phyloP scores from a whole-genome alignment of 2,113 vertebrate species.

The Xerus inauris region DNA sequence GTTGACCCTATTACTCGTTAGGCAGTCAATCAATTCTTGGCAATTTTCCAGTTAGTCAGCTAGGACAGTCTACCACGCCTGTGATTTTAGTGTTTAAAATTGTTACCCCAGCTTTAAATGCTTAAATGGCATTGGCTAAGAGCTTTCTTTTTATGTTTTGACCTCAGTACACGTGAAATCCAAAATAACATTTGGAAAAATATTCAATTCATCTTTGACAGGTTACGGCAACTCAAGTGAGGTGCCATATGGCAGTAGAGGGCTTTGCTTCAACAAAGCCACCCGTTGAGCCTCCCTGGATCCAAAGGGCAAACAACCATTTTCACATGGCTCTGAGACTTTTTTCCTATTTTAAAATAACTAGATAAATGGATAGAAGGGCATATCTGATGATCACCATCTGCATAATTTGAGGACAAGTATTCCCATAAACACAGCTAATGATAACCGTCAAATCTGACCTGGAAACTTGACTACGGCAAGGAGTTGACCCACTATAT shows the following conservation, averaged over 20 bases:
- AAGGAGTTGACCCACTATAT: not conserved
- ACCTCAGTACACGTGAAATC: not conserved
- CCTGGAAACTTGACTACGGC: not conserved
- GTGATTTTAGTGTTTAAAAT: not conserved
- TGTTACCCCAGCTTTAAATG: constrained; percentile 3
- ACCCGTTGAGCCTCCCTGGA: not conserved
- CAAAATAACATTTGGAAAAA: constrained; percentile 34
- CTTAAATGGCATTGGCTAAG: not conserved
- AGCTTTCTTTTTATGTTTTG: not conserved
- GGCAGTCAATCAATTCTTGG: constrained; percentile 6
- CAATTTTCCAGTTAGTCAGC: not conserved
- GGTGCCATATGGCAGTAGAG: not conserved
- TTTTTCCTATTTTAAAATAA: not conserved
- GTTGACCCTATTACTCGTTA: constrained; percentile 36
- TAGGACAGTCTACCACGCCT: not conserved
- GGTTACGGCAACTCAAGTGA: not conserved
- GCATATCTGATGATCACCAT: not conserved
- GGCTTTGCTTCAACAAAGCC: not conserved
- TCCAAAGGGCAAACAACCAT: not conserved
- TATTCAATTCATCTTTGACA: not conserved
- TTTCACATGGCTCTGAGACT: not conserved
- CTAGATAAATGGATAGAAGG: not conserved
- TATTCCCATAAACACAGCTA: not conserved
- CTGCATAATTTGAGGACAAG: not conserved
- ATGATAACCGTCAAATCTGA: not conserved